A percentile compares a stretch with the other conserved stretches of the same genome.
phyloP scores from a whole-genome alignment of 2,888 invertebrate genomes.

The Herminia tarsipennalis region DNA sequence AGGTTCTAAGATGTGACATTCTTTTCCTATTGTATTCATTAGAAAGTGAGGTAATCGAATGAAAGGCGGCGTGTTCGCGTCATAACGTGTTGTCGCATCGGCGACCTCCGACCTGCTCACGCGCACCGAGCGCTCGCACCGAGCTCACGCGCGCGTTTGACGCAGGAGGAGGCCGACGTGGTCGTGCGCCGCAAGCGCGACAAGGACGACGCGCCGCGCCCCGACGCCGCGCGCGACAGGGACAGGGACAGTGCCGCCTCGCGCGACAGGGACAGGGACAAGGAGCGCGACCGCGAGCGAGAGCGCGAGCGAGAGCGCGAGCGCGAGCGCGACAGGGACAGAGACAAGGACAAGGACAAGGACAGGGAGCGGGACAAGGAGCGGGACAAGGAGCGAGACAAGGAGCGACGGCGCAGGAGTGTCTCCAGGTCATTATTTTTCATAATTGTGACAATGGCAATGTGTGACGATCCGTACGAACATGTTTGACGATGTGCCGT shows the following conservation, averaged over 20 bases:
- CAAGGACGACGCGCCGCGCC: conserved; percentile 60
- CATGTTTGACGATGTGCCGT: not conserved
- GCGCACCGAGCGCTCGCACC: not conserved
- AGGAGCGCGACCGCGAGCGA: conserved; percentile 40
- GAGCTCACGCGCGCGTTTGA: conserved; percentile 43
- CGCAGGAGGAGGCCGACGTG: conserved; percentile 89
- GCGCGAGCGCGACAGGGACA: conserved; percentile 32
- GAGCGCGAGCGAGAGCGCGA: conserved; percentile 51
- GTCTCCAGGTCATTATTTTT: conserved; percentile 47
- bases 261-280: conserved; percentile 51
- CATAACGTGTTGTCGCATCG: too few relatives aligned
- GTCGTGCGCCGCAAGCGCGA: conserved; percentile 81
- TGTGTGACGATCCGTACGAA: not conserved
- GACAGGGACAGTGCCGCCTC: conserved; percentile 54
- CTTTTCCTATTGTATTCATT: too few relatives aligned
- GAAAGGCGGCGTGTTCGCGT: too few relatives aligned
- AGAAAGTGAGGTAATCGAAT: too few relatives aligned
- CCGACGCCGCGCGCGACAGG: conserved; percentile 44
- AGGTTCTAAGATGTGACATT: too few relatives aligned
- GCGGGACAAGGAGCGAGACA: conserved; percentile 33
- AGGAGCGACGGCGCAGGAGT: conserved; percentile 58
- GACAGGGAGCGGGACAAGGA: conserved; percentile 54
- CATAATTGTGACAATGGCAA: not conserved
- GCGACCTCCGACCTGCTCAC: too few relatives aligned
- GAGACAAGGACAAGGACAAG: conserved; percentile 49